Base-by-base conservation (phyloP, 2,113 vertebrate genomes). In the Ranitomeya variabilis region DNA sequence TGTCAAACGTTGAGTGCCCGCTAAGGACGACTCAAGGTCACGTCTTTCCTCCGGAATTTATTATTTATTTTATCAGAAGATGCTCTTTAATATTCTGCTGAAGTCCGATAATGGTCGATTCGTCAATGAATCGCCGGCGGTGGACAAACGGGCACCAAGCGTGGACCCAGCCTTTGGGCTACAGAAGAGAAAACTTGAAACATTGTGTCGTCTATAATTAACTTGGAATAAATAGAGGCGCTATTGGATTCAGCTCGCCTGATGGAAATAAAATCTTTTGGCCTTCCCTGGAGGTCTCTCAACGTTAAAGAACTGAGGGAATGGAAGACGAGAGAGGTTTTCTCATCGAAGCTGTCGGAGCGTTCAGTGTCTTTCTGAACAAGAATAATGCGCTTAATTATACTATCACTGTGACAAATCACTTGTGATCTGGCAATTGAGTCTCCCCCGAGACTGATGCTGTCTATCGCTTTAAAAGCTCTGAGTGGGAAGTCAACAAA, bases 351-450 rank as follows among this genome's bases (percentile, higher is more conserved):
- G 87, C 90, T 90, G 78, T 90, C 91, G 91, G 91, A 92, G 91
- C 26, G 16, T 91, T 93, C 89, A n/a, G 79, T 91, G 92, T 90
- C 91, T 89, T 77, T 52, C 87, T 83, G 77, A 89, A 90, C 90
- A 91, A 92, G 93, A 82, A 91, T 91, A 93, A 94, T 93, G 92
- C 90, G 91, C 91, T 94, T 95, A 94, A 95, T 95, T 93, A 94
- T 92, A 73, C 87, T 86, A 80, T 92, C 92, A 80, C 91, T 88
- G 92, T 93, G 94, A 94, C 92, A 94, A 94, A 94, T 94, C 86
- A 90, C 90, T 93, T 93, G 91, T 91, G 93, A 94, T 93, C 92
- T 93, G 91, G 91, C 91, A 0, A 26, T 83, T 91, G 85, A 87
- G 84, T 86, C 89, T 90, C 91, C 92, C 90, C 15, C 78, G 92